Percentiles rank a stretch among this genome's conserved stretches.
phyloP scores from a whole-genome alignment of 2,113 vertebrate genomes.

The Malurus melanocephalus region DNA sequence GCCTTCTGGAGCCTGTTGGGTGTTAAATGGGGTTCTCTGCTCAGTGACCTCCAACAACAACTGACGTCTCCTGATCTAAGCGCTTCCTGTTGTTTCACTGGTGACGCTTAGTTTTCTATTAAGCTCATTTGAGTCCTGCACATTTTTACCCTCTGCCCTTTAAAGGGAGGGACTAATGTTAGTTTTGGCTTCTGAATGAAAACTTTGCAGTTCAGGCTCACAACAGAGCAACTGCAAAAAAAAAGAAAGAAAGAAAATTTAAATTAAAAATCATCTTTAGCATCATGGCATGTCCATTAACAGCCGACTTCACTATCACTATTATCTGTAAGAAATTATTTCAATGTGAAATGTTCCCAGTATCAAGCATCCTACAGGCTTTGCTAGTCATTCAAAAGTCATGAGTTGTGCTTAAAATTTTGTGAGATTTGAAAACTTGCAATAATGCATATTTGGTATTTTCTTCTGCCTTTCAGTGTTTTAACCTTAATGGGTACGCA shows the following conservation, averaged over 20 bases:
- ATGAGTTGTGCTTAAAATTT: background rate
- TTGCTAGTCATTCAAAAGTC: background rate
- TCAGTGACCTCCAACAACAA: constrained; percentile 61
- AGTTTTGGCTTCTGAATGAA: constrained; percentile 61
- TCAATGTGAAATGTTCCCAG: background rate
- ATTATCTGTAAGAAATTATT: constrained; percentile 24
- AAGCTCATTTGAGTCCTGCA: constrained; percentile 65
- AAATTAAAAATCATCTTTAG: constrained; percentile 34
- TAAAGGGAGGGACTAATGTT: constrained; percentile 63
- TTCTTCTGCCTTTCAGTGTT: background rate
- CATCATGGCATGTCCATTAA: constrained; percentile 9
- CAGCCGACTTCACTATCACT: background rate
- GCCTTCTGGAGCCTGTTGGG: constrained; percentile 61
- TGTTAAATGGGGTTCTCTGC: constrained; percentile 65
- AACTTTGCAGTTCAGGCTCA: constrained; percentile 40
- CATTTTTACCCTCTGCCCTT: constrained; percentile 68
- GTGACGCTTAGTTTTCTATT: constrained; percentile 60
- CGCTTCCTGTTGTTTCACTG: constrained; percentile 62
- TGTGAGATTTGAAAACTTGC: background rate
- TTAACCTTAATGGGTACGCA: background rate
- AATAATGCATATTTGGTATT: constrained; percentile 2
- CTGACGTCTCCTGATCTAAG: constrained; percentile 58
- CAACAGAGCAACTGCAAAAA: constrained; percentile 9
- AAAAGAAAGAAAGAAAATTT: constrained; percentile 23
- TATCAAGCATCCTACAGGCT: background rate